Evolutionary conservation across 2,888 invertebrate genomes (phyloP), one percentile per base, ranked within the genome.

Genomic region (Xestia ashworthii): DNA sequence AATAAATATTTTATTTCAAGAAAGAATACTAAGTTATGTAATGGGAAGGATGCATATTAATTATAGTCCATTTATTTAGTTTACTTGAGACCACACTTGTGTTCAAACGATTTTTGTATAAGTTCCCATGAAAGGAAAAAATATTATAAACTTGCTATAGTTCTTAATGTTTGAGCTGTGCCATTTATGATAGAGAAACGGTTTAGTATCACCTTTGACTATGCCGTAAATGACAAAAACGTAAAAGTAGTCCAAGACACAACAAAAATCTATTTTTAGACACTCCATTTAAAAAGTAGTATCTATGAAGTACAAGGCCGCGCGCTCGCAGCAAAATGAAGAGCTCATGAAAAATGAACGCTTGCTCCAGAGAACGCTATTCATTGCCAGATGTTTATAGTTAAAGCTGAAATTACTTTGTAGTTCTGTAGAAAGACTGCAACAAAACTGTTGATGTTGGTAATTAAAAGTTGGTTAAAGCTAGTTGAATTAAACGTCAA

Each of bases 281-380:
- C 32, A 38, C 19, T 58, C 44, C 79, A 78, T 83, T 83, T 78
- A 69, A 80, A 72, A 79, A 80, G 58, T 25, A 55, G 50, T 25
- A 83, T 69, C 55, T 83, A 58, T 69, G 67, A 80, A 80, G 83
- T 48, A 79, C 69, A 83, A 78, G 79, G 58, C 55, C 78, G 68
- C 22, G 4, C 25, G 69, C 69, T 72, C 25, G 50, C 38, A 46
- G 41, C 48, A 55, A 83, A 79, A 80, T 70, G 73, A 82, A 66
- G 60, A 69, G 60, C 72, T 84, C 81, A 69, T 78, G 83, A 78
- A 55, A 65, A 80, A 74, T 82, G 70, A 82, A 58, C 62, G 65
- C 41, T 78, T 5, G 50, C 68, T 64, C 25, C 32, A 41, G 48
- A 55, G 58, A 60, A 12, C 58, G 50, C 84, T 80, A 66, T 80